Evolutionary conservation across 2,797 vertebrate species (phyloP), one percentile per base, ranked within the genome.

Genomic region (Sebastes glaucus): DNA sequence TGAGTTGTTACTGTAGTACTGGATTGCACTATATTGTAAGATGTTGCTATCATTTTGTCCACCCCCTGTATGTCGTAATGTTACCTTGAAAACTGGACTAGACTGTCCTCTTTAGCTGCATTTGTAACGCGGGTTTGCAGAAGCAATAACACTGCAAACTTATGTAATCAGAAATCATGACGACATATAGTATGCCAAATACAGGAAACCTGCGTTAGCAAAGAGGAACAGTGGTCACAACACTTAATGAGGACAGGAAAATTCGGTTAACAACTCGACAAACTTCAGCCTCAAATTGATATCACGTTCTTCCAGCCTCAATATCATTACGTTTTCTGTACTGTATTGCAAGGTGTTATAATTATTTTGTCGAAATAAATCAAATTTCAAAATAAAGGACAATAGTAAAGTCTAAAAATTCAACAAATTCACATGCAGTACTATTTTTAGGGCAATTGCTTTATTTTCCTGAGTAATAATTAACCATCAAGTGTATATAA

Each of bases 141-240:
- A 60, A 67, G 38, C 52, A 33, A 30, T 10, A 60, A 76, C 16
- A 18, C 52, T 25, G 49, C 27, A 42, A 25, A 64, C 3, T 78
- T 3, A 75, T 22, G 62, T 68, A 67, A 22, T 42, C 46, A 59
- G 25, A 68, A 78, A 64, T 76, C 13, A 64, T 28, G 27, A 79
- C 22, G 11, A 81, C 55, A 16, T 1, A 33, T 9, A 22, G 38
- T 28, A 35, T 1, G 11, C 13, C 5, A 68, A 78, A 77, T 38
- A 74, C 75, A 87, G 78, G 83, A 86, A 89, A 77, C 62, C 33
- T 60, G 38, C 9, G 16, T 60, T 61, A 57, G 32, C 71, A 76
- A 89, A 89, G 65, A 74, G 68, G 76, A 84, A 84, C 61, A 55
- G 25, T 11, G 61, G 23, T 18, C 59, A 66, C 30, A 49, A 7